Evolutionary conservation across 2,888 invertebrate species (phyloP), one percentile per base, ranked within the genome.

Genomic region (Trichogramma evanescens): DNA sequence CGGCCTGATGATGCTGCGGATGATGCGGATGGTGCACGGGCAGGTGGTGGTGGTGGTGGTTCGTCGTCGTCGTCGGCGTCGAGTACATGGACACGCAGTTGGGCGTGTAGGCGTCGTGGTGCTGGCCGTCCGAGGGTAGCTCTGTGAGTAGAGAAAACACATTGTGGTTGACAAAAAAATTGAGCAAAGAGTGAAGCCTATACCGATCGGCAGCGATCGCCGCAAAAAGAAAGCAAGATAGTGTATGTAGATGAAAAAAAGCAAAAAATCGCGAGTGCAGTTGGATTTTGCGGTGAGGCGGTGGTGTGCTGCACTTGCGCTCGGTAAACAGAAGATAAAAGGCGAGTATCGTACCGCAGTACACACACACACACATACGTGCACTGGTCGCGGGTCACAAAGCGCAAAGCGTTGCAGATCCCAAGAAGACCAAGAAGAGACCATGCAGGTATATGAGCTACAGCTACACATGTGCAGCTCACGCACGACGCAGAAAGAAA

Each of bases 81-180:
- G 76, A 68, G 50, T 77, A 77, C 75, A 76, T 77, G 56, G 77
- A 70, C 39, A 77, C 72, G 66, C 76, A 76, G 61, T 74, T 77
- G 6, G 77, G 72, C 54, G 75, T 73, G 66, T 77, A 77, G 2
- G 74, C 71, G 59, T 77, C 76, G 55, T 75, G 74, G 45, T 74
- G 64, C 63, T 67, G 69, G 72, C 77, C 75, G 58, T 74, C 68
- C 46, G 77, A 70, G 58, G 77, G 66, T 60, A 77, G 74, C 56
- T 77, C 75, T 76, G 62, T 1, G 41, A 3, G 48, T 3, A 13
- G n/a, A 54, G 39, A 57, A 54, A 52, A 4, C 8, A 6, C 49
- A 43, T 26, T 2, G 38, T 41, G 7, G 10, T 55, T 6, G 42
- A 40, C 40, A 6, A 26, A 43, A 13, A 49, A 13, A n/a, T n/a